Evolutionary conservation across 1,140 invertebrate species (phyloP).

Genomic region (Drosophila arizonae): DNA sequence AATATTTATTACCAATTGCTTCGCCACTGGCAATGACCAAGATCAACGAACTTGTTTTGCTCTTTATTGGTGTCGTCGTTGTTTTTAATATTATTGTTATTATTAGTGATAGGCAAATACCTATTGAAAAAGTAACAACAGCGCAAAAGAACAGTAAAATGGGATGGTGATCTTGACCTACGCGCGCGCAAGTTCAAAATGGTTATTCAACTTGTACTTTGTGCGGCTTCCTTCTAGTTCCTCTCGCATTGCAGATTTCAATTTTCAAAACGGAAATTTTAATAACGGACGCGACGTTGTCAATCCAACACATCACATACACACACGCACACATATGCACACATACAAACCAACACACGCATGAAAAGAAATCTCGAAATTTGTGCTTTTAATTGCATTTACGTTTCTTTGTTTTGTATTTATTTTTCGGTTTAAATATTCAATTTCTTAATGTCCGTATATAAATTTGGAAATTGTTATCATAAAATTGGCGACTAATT

Average conservation of each 20-base stretch:
- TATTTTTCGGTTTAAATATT: slow-evolving; percentile 20
- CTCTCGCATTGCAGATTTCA: slow-evolving; percentile 33
- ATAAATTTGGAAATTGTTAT: slow-evolving; percentile 29
- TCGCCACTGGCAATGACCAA: slow-evolving; percentile 17
- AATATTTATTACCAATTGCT: slow-evolving; percentile 19
- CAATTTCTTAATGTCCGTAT: slow-evolving; percentile 11
- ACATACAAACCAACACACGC: neutral
- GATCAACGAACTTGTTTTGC: slow-evolving; percentile 48
- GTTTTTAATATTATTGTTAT: slow-evolving; percentile 13
- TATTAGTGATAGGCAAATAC: slow-evolving; percentile 25
- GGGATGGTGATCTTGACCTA: slow-evolving; percentile 71
- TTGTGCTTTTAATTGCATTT: slow-evolving; percentile 32
- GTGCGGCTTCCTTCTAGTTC: slow-evolving; percentile 46
- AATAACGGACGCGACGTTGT: slow-evolving; percentile 42
- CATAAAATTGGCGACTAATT: slow-evolving; percentile 68
- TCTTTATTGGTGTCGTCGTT: slow-evolving; percentile 13
- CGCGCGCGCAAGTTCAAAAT: slow-evolving; percentile 62
- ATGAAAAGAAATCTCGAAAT: slow-evolving; percentile 11
- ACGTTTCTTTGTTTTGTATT: slow-evolving; percentile 5
- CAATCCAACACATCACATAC: slow-evolving; percentile 30
- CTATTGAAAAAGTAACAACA: neutral
- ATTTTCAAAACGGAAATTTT: slow-evolving; percentile 69
- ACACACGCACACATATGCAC: slow-evolving; percentile 16
- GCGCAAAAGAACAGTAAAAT: neutral
- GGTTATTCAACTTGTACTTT: slow-evolving; percentile 69